Evolutionary conservation across 37 sponge, comb jelly and placozoan species (phyloP).

Genomic region (Cliona cf. orientalis): DNA sequence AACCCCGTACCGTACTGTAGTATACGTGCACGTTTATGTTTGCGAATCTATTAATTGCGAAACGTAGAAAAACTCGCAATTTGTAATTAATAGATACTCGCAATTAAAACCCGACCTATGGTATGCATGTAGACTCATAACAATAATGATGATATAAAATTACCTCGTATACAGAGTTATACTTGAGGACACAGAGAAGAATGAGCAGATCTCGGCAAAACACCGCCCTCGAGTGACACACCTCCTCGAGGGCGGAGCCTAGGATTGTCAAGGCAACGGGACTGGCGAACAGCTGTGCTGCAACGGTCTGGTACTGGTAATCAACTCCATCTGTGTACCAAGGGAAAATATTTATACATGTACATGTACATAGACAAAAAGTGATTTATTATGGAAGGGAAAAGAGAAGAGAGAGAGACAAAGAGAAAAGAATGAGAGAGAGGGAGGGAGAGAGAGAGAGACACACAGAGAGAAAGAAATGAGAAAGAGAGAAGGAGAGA

Average conservation of each 20-base stretch:
- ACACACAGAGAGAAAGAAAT: no score
- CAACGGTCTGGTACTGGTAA: slow-evolving; percentile 10
- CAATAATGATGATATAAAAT: no score
- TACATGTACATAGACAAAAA: not conserved
- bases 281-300: slow-evolving; percentile 31
- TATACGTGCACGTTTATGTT: no score
- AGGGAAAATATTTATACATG: not conserved
- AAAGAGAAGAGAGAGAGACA: not conserved
- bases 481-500: no score
- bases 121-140: no score
- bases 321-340: not conserved
- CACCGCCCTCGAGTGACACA: slow-evolving; percentile 28
- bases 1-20: no score
- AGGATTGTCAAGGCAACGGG: slow-evolving; percentile 11
- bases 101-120: no score
- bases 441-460: no score
- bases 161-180: not conserved
- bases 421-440: not conserved
- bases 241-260: slow-evolving; percentile 16
- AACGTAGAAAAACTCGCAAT: no score
- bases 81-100: no score
- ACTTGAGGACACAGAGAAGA: slow-evolving; percentile 25
- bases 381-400: not conserved
- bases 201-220: slow-evolving; percentile 43
- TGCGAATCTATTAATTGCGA: no score